Evolutionary conservation across 2,797 vertebrate species (phyloP), one percentile per base, ranked within the genome.

Genomic region (Oophaga sylvatica): DNA sequence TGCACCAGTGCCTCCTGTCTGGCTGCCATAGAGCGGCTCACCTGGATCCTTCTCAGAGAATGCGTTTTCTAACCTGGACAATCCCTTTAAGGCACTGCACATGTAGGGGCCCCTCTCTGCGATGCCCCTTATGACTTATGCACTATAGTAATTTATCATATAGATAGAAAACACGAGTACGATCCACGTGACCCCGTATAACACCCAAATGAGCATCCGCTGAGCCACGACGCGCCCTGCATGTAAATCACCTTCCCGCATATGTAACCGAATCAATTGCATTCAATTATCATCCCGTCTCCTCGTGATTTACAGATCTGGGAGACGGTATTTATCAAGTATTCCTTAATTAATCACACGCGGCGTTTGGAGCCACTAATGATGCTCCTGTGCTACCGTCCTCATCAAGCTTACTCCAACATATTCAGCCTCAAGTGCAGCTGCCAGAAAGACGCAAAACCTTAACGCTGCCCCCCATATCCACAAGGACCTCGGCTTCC

Each of bases 331-430:
- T 94, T 94, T 92, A 94, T 94, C 92, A 94, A 91, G 92, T 84
- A 87, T 89, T 94, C 88, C 91, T 87, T 95, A 95, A 95, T 94
- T 94, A 94, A 95, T 94, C 94, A 93, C 93, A 89, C 0, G 0
- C 90, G 41, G 93, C 91, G 89, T 88, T 90, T 90, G 91, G 91
- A 91, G 92, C 90, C 87, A 2, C 90, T 94, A 93, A 93, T 91
- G 93, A 95, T 94, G 67, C 83, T 91, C 90, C 90, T 92, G 90
- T 90, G 91, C 90, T 90, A 87, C 82, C 87, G 56, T 81, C 75
- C 86, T 88, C 65, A 83, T 87, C 89, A 90, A 85, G 65, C 67
- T 67, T 31, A 67, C 29, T n/a, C n/a, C 13, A n/a, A 59, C 7
- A 81, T 45, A 41, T 31, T 41, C 35, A 41, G 35, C 5, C 35